phyloP scores from a whole-genome alignment of 2,888 invertebrate genomes.

The Lithodes maja region DNA sequence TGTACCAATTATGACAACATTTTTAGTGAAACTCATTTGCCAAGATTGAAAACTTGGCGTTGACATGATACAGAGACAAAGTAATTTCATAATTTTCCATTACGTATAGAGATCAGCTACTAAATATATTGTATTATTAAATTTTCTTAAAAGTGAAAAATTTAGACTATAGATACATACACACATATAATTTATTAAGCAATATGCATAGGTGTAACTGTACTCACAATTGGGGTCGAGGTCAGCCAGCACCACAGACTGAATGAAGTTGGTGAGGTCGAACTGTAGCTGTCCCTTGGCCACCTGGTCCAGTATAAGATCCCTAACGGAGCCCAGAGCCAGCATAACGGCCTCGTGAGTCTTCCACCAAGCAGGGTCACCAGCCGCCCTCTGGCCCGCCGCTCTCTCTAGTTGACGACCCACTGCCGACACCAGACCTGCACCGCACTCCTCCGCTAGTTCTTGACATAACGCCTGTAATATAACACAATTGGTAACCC shows the following conservation, averaged over 20 bases:
- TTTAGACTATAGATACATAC: no score
- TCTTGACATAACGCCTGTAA: slow-evolving; percentile 76
- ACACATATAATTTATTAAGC: no score
- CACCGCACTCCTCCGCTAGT: slow-evolving; percentile 78
- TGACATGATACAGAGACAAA: no score
- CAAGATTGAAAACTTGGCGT: no score
- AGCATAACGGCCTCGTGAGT: slow-evolving; percentile 81
- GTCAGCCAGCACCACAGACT: slow-evolving; percentile 77
- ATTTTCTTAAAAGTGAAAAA: no score
- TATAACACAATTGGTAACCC: slow-evolving; percentile 77
- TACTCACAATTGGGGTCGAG: slow-evolving; percentile 75
- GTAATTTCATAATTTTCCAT: no score
- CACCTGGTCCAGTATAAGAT: slow-evolving; percentile 72
- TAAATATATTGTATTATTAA: no score
- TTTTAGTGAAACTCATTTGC: no score
- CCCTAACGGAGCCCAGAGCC: slow-evolving; percentile 79
- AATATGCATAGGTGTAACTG: not conserved
- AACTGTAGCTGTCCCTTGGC: slow-evolving; percentile 69
- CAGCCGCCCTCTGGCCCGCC: slow-evolving; percentile 76
- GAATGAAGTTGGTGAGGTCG: slow-evolving; percentile 73
- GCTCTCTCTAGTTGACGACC: slow-evolving; percentile 79
- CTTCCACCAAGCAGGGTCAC: slow-evolving; percentile 81
- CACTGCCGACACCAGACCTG: slow-evolving; percentile 78
- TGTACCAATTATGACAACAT: no score
- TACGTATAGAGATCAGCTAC: no score